phyloP scores from a whole-genome alignment of 2,113 vertebrate species.

The Lampris megalopsis region DNA sequence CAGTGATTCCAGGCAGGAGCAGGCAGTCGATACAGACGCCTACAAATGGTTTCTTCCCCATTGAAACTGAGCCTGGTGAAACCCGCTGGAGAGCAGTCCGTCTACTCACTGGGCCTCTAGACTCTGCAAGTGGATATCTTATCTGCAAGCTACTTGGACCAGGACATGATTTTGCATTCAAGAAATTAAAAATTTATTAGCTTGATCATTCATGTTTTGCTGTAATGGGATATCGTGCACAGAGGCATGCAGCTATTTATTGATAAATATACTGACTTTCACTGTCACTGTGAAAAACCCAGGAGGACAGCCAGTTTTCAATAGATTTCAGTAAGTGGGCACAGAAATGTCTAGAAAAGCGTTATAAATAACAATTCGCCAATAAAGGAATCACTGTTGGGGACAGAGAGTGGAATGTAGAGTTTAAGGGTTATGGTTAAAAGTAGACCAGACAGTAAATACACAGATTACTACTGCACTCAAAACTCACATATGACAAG shows the following conservation, averaged over 20 bases:
- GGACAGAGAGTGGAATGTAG: too few species aligned
- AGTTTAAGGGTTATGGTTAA: too few species aligned
- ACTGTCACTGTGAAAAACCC: slow-evolving; percentile 4
- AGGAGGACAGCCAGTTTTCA: slow-evolving; percentile 1
- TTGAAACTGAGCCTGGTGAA: slow-evolving; percentile 52
- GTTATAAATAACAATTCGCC: slow-evolving; percentile 4
- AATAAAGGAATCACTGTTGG: slow-evolving; percentile 5
- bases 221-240: neutral
- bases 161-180: slow-evolving; percentile 59
- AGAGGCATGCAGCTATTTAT: slow-evolving; percentile 28
- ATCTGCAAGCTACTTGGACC: slow-evolving; percentile 64
- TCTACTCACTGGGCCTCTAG: slow-evolving; percentile 32
- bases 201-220: slow-evolving; percentile 58
- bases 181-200: slow-evolving; percentile 77
- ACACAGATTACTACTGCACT: too few species aligned
- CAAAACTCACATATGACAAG: too few species aligned
- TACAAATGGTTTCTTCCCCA: slow-evolving; percentile 40
- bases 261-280: slow-evolving; percentile 4
- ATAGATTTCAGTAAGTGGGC: neutral
- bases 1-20: slow-evolving; percentile 10
- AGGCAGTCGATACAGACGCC: slow-evolving; percentile 19
- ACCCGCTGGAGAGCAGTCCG: slow-evolving; percentile 49
- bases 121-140: slow-evolving; percentile 64
- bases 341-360: slow-evolving; percentile 6
- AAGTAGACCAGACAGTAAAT: too few species aligned